Base-by-base conservation (phyloP, 2,888 invertebrate genomes). In the Calephelis perditalis region DNA sequence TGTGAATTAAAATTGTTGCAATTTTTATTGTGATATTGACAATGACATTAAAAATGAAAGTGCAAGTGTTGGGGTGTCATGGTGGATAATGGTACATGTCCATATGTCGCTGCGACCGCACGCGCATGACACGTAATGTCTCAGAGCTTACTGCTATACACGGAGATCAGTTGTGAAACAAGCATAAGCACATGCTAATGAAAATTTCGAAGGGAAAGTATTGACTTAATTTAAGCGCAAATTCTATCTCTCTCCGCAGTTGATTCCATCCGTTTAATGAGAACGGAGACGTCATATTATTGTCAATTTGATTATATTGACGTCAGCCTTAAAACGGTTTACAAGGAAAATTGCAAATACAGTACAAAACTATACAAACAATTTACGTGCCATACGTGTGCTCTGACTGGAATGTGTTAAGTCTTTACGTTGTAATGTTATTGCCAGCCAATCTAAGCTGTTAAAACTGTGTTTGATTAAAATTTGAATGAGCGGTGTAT, bases 1-100 rank as follows among this genome's bases (percentile, higher is more conserved):
- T 60, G 35, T 58, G 49, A 56, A 26, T 79, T 74, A 72, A 35
- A 35, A 26, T 52, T 52, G 35, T 67, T 73, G 73, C 71, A 72
- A 72, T 73, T 74, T 73, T 78, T 74, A 62, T 62, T 67, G 68
- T 69, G 67, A 68, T 65, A 66, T 35, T 60, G 43, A 49, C 57
- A 57, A 54, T 62, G 56, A 45, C 44, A 54, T 59, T 54, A 37
- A 12, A 37, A 55, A 54, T 59, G 46, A 59, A 45, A 9, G 56
- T 56, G 45, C 44, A 45, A 46, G 15, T 55, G 15, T 55, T 55
- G 45, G 59, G 55, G 59, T 59, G 49, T 9, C 26, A 49, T 49
- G 49, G 49, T 26, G 49, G 26, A 8, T 26, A 49, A 49, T 5
- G n/a, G 26, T 10, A 26, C 49, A 8, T 26, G 49, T 49, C 47